Evolutionary conservation across 2,797 vertebrate genomes (phyloP), one percentile per base, ranked within the genome.

Genomic region (Myripristis jacobus): DNA sequence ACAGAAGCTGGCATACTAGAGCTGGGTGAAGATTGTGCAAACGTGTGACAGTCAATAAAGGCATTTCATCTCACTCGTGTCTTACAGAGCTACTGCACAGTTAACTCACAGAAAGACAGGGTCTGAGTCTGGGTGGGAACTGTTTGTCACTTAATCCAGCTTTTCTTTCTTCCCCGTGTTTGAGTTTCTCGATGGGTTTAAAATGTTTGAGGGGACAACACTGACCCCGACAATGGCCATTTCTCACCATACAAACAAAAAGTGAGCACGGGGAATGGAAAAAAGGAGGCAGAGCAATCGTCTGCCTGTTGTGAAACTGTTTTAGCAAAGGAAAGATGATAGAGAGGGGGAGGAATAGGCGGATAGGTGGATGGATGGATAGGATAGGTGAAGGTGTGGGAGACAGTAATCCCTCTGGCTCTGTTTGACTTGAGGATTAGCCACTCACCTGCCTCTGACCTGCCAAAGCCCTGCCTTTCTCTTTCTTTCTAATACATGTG

Each of bases 71-170:
- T 57, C 36, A 74, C 38, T 61, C 63, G 66, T 12, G n/a, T 68
- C 53, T 57, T 46, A 50, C 3, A 19, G 2, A 0, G 75, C 84
- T 77, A 82, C 88, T 75, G 74, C 63, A 21, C 62, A 46, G 53
- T 27, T 34, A 66, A 22, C 74, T 68, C 16, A 22, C 46, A 75
- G 70, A 82, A 65, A 85, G 63, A 63, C 69, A 25, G 16, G 24
- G 64, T 68, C 77, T 51, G 72, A 69, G 64, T 66, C 41, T 78
- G 90, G 91, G 91, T 31, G 92, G 92, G 88, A 81, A 75, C 83
- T 92, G 54, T 93, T 94, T 92, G 92, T 88, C 58, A 58, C 76
- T 81, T 93, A 93, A 94, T 93, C 91, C 92, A 46, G 0, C 70
- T 77, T 88, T 85, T n/a, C n/a, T 68, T n/a, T 31, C 8, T 59